Evolutionary conservation across 1,140 invertebrate species (phyloP), one percentile per base, ranked within the genome.

Genomic region (Caenorhabditis tropicalis): DNA sequence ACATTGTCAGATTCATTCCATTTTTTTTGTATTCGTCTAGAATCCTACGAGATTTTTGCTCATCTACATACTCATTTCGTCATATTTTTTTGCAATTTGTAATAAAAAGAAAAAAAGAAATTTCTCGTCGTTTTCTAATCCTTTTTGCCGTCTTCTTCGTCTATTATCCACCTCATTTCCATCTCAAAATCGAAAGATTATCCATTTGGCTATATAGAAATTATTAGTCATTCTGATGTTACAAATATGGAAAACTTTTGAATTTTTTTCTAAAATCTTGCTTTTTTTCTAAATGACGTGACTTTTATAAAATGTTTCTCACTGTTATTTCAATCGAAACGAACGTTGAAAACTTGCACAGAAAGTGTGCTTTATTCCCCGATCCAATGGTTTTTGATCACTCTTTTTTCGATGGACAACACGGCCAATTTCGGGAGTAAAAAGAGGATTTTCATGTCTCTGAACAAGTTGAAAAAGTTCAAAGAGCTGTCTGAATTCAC

Each of bases 401-500:
- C 58, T 65, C 12, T 19, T 65, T 65, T 65, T 65, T 16, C 29
- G 58, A 65, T 65, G 58, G 31, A 65, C 31, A 36, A 31, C 19
- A 16, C 19, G 58, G n/a, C 53, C 27, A 65, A 65, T 65, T 65
- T 65, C 58, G 58, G 29, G n/a, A 16, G 36, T 33, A 65, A 60
- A 65, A 65, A 10, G 24, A n/a, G 24, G 53, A 33, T 65, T 65
- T 31, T 65, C 58, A 65, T 65, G 29, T 65, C 58, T 21, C 36
- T 65, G 58, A 65, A 65, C 58, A 65, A 65, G 58, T 65, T 65
- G 58, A 65, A 65, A 29, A 65, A 65, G 58, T 65, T 65, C 58
- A 33, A 58, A n/a, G n/a, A n/a, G n/a, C n/a, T n/a, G n/a, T n/a
- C n/a, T n/a, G n/a, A n/a, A 43, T 43, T 43, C 39, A 12, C 12